Base-by-base conservation (phyloP, 2,113 vertebrate species). In the Odontesthes bonariensis region DNA sequence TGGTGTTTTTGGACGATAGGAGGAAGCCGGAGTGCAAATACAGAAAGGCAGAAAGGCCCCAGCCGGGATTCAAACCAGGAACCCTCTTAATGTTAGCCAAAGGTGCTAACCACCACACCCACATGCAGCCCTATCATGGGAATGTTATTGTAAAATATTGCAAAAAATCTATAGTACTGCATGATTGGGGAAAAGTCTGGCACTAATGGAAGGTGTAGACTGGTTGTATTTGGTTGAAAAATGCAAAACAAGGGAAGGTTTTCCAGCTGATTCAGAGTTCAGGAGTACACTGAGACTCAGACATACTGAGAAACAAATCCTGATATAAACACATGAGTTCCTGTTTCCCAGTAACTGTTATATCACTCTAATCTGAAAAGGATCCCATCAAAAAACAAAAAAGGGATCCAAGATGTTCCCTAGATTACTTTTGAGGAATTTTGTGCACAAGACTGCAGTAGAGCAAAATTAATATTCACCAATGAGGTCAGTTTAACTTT, bases 271-370 rank as follows among this genome's bases (percentile, higher is more conserved):
- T 77, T 72, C 62, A 62, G 27, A 63, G 8, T 8, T 5, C 35
- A 35, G 22, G 44, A 33, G 65, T 53, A 3, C 51, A 66, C 55
- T 32, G 59, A 12, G 11, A 51, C 14, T 17, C 17, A 58, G 40
- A 63, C 27, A 82, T 42, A 49, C 54, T 38, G 27, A 68, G 17
- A 71, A 66, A 79, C 62, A 44, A 64, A 64, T 81, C 54, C 70
- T 53, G 42, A 46, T 40, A 61, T 32, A 64, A 23, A 54, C 32
- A 44, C 52, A 64, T 52, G 3, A 63, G 61, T 61, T 77, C 58
- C 79, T 86, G 72, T 77, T 88, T 79, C 72, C 73, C 60, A 31
- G 82, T 72, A 75, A 75, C 74, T 78, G 73, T 33, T 62, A 31
- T 46, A 31, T 46, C 20, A 59, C 67, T 79, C 65, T 86, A 59